Percentiles rank a stretch among this genome's conserved stretches.
phyloP scores from a whole-genome alignment of 30 jellyfish, hydroid and myxozoan species.

The Aurelia sp. region DNA sequence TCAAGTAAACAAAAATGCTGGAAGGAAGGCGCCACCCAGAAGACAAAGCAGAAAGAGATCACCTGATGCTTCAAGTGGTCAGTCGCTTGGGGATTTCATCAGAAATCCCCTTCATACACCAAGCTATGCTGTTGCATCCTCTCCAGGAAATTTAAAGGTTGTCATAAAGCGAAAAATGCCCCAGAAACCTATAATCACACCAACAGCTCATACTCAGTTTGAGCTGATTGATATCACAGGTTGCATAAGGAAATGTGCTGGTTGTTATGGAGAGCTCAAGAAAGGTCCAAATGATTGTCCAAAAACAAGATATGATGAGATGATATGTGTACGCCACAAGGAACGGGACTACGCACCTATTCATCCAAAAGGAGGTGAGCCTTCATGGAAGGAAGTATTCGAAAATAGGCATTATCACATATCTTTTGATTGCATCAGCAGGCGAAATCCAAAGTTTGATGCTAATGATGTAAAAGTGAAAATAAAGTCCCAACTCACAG shows the following conservation, averaged over 20 bases:
- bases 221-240: slow-evolving; percentile 18
- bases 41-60: too few species aligned
- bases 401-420: too few species aligned
- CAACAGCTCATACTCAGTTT: slow-evolving; percentile 5
- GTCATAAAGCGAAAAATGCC: slow-evolving; percentile 13
- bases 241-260: slow-evolving; percentile 17
- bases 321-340: slow-evolving; percentile 15
- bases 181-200: slow-evolving; percentile 8
- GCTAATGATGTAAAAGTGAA: slow-evolving; percentile 7
- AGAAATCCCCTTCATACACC: background rate
- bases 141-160: slow-evolving; percentile 4
- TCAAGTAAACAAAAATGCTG: too few species aligned
- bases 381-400: too few species aligned
- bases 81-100: too few species aligned
- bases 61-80: too few species aligned
- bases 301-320: slow-evolving; percentile 4
- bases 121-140: slow-evolving; percentile 1
- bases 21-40: too few species aligned
- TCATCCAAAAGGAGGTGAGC: too few species aligned
- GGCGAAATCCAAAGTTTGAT: background rate
- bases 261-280: slow-evolving; percentile 18
- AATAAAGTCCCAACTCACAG: slow-evolving; percentile 6
- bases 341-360: slow-evolving; percentile 18
- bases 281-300: slow-evolving; percentile 10
- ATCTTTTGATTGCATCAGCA: too few species aligned